Base-by-base conservation (phyloP, 1,140 invertebrate genomes). In the Pseudoatta argentina region DNA sequence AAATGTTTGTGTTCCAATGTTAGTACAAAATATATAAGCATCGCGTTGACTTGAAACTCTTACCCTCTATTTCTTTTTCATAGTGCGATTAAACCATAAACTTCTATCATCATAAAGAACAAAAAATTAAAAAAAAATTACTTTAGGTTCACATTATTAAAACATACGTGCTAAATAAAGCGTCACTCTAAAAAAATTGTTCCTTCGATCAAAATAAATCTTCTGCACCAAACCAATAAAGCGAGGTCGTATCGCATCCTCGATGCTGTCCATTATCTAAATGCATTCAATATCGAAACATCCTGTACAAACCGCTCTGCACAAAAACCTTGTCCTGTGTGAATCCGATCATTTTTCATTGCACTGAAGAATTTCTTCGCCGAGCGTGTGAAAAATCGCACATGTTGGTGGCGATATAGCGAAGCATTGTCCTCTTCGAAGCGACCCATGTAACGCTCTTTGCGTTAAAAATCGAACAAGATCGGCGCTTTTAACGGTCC, bases 311-410 rank as follows among this genome's bases (percentile, higher is more conserved):
- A 48, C 53, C 6, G 24, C 67, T 14, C 44, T n/a, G 27, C 39
- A 14, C 44, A 24, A 24, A 51, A 75, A 21, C 4, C 39, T 75
- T 24, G 57, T 83, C 8, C 39, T 71, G 27, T 18, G 55, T 12
- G 55, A 53, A 61, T 75, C 55, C 79, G 3, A n/a, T 1, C 39
- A 83, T 83, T 83, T 83, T 83, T 83, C 79, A 83, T 75, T 27
- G 39, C 39, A 18, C 69, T 57, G 55, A 67, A 82, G 67, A n/a
- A 82, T 61, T 73, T 61, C 67, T 82, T 73, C 24, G 12, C 24
- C 24, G 67, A 30, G 55, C 55, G 79, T 83, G 69, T 83, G 69
- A 83, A 83, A 83, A 83, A 75, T 83, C 55, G 79, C 69, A 16
- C 67, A 67, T 57, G 69, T 75, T 55, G 39, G 39, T 57, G 55